Evolutionary conservation across 2,888 invertebrate genomes (phyloP).

Genomic region (Catocala sponsa): DNA sequence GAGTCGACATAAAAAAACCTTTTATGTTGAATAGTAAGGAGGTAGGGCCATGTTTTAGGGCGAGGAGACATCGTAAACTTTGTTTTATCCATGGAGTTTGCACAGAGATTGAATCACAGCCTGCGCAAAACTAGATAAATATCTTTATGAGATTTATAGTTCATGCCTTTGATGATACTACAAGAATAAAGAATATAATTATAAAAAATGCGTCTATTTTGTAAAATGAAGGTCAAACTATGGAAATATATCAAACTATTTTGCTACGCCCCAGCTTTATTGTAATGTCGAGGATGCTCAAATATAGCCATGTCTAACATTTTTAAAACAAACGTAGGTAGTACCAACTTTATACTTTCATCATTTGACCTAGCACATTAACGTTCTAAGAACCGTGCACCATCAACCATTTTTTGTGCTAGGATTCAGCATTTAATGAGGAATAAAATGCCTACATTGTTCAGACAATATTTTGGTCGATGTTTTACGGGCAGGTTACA

Average conservation of each 20-base stretch:
- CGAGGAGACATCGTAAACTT: conserved; percentile 60
- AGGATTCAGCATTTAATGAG: too few species aligned
- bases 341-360: too few species aligned
- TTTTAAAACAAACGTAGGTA: too few species aligned
- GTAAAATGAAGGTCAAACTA: neutral
- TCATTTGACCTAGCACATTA: too few species aligned
- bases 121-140: conserved; percentile 43
- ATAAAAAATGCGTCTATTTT: neutral
- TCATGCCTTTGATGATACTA: conserved; percentile 28
- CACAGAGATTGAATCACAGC: conserved; percentile 49
- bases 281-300: too few species aligned
- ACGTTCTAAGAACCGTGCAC: too few species aligned
- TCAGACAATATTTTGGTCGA: conserved; percentile 7
- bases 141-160: conserved; percentile 42
- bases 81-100: conserved; percentile 55
- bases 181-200: conserved; percentile 2
- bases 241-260: neutral
- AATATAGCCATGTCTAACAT: too few species aligned
- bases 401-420: too few species aligned
- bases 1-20: conserved; percentile 53
- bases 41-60: conserved; percentile 54
- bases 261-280: too few species aligned
- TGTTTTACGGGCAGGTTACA: conserved; percentile 2
- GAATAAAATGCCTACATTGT: conserved; percentile 6
- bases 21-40: conserved; percentile 67